Evolutionary conservation across 2,797 vertebrate genomes (phyloP), one percentile per base, ranked within the genome.

Genomic region (Acestrorhynchus altus): DNA sequence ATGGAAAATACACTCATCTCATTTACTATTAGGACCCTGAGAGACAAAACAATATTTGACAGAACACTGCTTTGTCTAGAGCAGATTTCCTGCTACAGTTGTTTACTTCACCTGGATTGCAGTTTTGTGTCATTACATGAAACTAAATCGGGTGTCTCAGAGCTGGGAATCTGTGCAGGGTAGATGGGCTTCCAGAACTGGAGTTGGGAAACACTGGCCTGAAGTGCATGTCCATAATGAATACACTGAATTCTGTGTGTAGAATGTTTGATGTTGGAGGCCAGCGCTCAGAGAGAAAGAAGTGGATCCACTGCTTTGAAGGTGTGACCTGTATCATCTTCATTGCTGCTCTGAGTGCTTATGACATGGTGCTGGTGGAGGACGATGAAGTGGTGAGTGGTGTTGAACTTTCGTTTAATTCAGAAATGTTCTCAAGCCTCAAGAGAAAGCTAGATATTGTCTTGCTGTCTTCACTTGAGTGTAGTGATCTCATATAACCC

Each of bases 271-370:
- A 99, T 0, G 98, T 99, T 77, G 98, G 98, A 0, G 98, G 98
- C 39, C 98, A 99, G 92, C 95, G 98, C 83, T 99, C 98, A 0
- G 98, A 99, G 88, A 91, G 97, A 68, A 99, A 99, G 93, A 99
- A 99, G 88, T 99, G 98, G 98, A 99, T 99, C 84, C 98, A 99
- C 63, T 99, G 98, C 89, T 99, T 99, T 1, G 98, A 99, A 88
- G 98, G 98, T 0, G 98, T 99, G 65, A 99, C 98, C 81, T 99
- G 97, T 81, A 99, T 99, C 89, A 99, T 99, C 90, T 99, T 99
- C 92, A 98, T 98, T 0, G 98, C 96, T 0, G 98, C 98, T 54
- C 90, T 99, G 88, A 99, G 98, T 71, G 97, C 98, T 83, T 99
- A 98, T 0, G 98, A 99, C 92, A 99, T 99, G 98, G 98, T 99